A percentile compares a stretch with the other conserved stretches of the same genome.
These are phyloP conservation scores for Dendroctonus valens DNA, from an alignment of 1,140 invertebrate species.

Conservation along the genomic window DNA sequence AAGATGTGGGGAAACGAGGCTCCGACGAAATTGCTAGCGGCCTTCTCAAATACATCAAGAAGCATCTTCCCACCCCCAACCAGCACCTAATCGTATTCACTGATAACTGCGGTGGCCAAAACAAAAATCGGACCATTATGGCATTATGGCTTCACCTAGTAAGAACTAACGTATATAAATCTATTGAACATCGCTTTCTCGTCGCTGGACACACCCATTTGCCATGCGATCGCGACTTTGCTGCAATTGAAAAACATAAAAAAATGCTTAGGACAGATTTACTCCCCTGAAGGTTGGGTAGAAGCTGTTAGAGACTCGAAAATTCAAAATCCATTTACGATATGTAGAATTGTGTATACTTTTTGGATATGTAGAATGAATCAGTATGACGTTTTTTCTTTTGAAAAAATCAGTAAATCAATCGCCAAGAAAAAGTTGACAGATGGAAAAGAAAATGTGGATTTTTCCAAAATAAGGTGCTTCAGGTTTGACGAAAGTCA, in stretches of 20 bases:
- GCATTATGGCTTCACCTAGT: constrained; percentile 14
- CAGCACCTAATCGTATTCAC: constrained; percentile 30
- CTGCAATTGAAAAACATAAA: constrained; percentile 1
- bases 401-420: background rate
- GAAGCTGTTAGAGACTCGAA: constrained; percentile 4
- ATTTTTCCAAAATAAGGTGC: constrained; percentile 10
- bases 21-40: constrained; percentile 18
- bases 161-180: constrained; percentile 5
- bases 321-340: constrained; percentile 8
- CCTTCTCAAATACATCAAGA: constrained; percentile 27
- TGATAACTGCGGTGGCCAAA: constrained; percentile 34
- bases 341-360: too few relatives aligned
- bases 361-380: constrained; percentile 9
- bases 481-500: constrained; percentile 13
- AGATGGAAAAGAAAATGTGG: background rate
- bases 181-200: constrained; percentile 2
- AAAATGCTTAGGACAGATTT: background rate
- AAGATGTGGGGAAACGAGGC: constrained; percentile 21
- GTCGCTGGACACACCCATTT: background rate
- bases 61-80: too few relatives aligned
- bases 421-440: constrained; percentile 1
- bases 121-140: constrained; percentile 32
- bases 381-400: constrained; percentile 1
- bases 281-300: constrained; percentile 5
- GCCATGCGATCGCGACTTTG: constrained; percentile 9